Conservation (phyloP, 53 echinoderm and acorn worm species). For the Arbacia lixula region DNA sequence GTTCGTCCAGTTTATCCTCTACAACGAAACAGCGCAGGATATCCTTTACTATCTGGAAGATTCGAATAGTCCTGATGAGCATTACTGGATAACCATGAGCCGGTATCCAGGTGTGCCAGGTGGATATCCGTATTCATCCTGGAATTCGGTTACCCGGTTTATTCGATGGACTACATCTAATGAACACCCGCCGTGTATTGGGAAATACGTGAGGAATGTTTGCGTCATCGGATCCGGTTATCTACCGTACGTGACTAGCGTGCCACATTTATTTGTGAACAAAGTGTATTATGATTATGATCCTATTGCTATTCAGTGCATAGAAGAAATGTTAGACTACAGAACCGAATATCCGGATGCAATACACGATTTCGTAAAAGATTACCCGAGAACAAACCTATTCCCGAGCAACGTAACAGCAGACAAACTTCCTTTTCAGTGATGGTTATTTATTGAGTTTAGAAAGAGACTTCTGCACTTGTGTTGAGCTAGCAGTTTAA, state of each 20-base stretch:
- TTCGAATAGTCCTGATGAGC: conserved; percentile 62
- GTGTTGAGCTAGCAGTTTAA: too few relatives aligned
- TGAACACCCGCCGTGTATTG: conserved; percentile 38
- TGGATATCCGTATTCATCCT: conserved; percentile 35
- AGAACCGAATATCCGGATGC: conserved; percentile 22
- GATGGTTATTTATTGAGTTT: too few relatives aligned
- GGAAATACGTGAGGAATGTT: conserved; percentile 55
- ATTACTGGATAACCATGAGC: conserved; percentile 63
- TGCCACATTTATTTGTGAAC: conserved; percentile 63
- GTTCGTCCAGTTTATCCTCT: conserved; percentile 51
- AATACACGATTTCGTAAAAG: neutral
- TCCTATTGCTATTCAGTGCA: conserved; percentile 64
- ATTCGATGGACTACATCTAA: neutral
- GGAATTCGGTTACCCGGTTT: conserved; percentile 10
- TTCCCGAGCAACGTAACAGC: neutral
- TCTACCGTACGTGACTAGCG: conserved; percentile 25
- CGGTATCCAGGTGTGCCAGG: conserved; percentile 50
- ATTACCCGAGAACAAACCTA: neutral
- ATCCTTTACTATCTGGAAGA: conserved; percentile 54
- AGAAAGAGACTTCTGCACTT: too few relatives aligned
- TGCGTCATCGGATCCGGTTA: conserved; percentile 60
- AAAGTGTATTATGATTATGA: conserved; percentile 68
- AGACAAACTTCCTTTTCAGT: neutral
- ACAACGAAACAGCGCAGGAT: conserved; percentile 13
- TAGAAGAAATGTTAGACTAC: conserved; percentile 54